Evolutionary conservation across 2,797 vertebrate species (phyloP).

Genomic region (Echeneis naucrates): DNA sequence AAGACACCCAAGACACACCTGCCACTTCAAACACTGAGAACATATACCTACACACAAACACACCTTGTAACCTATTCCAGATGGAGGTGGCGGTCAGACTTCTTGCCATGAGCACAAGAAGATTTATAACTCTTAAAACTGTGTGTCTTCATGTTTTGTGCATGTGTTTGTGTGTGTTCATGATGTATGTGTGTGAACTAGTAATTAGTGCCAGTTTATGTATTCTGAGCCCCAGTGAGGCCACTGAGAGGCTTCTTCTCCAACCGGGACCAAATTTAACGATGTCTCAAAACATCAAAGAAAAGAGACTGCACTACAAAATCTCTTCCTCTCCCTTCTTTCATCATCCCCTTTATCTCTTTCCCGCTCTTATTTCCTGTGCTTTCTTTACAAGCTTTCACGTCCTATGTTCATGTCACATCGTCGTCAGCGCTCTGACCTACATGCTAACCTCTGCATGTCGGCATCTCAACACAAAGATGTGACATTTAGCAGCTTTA

Average conservation of each 20-base stretch:
- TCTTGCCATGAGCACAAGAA: constrained; percentile 26
- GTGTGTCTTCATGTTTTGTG: constrained; percentile 4
- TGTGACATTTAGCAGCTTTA: background rate
- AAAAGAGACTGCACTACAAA: constrained; percentile 4
- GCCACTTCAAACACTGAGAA: constrained; percentile 79
- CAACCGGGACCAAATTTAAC: constrained; percentile 43
- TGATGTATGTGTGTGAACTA: constrained; percentile 25
- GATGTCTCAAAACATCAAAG: constrained; percentile 47
- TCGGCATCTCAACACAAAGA: background rate
- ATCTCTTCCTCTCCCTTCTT: background rate
- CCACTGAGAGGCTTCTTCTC: constrained; percentile 19
- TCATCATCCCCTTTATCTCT: background rate
- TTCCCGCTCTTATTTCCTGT: background rate
- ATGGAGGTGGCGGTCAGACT: constrained; percentile 53
- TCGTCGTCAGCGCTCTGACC: too few relatives aligned
- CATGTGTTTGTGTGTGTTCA: constrained; percentile 28
- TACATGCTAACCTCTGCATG: background rate
- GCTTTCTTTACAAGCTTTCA: background rate
- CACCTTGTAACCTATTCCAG: constrained; percentile 63
- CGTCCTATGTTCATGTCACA: too few relatives aligned
- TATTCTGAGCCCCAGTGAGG: constrained; percentile 36
- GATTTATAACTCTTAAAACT: constrained; percentile 10
- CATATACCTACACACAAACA: constrained; percentile 22
- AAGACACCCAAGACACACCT: constrained; percentile 78
- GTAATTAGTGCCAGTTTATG: constrained; percentile 46